Percentiles rank a stretch among this genome's conserved stretches.
phyloP scores from a whole-genome alignment of 2,888 invertebrate species.

The Rambutsinella grinnellia region DNA sequence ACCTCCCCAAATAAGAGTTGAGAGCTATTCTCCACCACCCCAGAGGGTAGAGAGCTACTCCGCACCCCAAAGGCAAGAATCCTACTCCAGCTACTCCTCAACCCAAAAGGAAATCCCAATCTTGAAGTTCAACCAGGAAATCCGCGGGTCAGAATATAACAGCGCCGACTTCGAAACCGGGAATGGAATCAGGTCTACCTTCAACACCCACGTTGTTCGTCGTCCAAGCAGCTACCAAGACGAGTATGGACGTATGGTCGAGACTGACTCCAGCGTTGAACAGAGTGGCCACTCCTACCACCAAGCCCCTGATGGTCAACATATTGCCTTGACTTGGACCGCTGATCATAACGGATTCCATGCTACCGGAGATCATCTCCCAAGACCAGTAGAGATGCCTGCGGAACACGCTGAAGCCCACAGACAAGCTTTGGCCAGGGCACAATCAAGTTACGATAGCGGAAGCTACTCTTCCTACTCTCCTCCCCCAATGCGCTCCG shows the following conservation, averaged over 20 bases:
- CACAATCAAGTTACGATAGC: too few species aligned
- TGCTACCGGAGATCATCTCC: conserved; percentile 39
- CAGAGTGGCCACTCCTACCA: conserved; percentile 49
- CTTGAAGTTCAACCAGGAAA: conserved; percentile 39
- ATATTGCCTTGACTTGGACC: conserved; percentile 34
- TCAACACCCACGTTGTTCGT: conserved; percentile 35
- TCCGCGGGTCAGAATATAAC: conserved; percentile 23
- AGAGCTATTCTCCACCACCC: conserved; percentile 10
- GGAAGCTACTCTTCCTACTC: background rate
- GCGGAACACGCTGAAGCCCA: conserved; percentile 49
- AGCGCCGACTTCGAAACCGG: conserved; percentile 35
- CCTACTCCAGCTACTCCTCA: too few species aligned
- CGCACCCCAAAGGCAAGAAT: too few species aligned
- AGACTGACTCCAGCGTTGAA: conserved; percentile 20
- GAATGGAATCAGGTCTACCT: conserved; percentile 45
- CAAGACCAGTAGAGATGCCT: conserved; percentile 43
- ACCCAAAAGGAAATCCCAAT: conserved; percentile 51
- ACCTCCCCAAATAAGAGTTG: too few species aligned
- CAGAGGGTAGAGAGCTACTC: conserved; percentile 7
- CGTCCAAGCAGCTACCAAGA: conserved; percentile 33
- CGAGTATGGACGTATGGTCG: conserved; percentile 36
- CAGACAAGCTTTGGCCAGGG: conserved; percentile 15
- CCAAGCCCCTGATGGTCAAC: conserved; percentile 52
- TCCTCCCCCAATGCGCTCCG: background rate
- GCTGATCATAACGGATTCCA: conserved; percentile 52